Base-by-base conservation (phyloP, 2,113 vertebrate species). In the Pollachius pollachius region DNA sequence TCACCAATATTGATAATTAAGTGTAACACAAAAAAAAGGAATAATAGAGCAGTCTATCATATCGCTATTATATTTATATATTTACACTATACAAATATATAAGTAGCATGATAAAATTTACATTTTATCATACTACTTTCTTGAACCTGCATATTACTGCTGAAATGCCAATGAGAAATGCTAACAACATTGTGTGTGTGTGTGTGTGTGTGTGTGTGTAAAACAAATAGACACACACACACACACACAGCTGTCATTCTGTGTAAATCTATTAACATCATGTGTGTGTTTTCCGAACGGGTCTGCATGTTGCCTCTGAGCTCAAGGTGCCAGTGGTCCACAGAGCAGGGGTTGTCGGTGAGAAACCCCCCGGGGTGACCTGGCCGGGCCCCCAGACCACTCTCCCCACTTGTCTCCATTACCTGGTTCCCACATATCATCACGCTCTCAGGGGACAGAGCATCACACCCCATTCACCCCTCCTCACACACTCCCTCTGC, bases 381-480 rank as follows among this genome's bases (percentile, higher is more conserved):
- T 78, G 81, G 74, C 73, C 77, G 71, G 69, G 79, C 77, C 6
- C 52, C 81, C 84, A 83, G 83, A 87, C 84, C 85, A 89, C 85
- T 88, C 86, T 83, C 87, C 89, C 84, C 83, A 87, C 84, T 85
- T 75, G 77, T 87, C 84, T 88, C 88, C 87, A 89, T 89, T 87
- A 90, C 85, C 80, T 85, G 81, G 79, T 85, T 83, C 70, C 79
- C 74, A 86, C 81, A 87, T 86, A 88, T 90, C 83, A 87, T 90
- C 81, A 87, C 79, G 81, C 78, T 87, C 86, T 78, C 79, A n/a
- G 15, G 88, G 72, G 87, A 89, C 34, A 83, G 85, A 73, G 70
- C 79, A 34, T 81, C 70, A 85, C 89, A 88, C 80, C 86, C 81
- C 84, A 84, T 87, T 89, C 88, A 86, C 79, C 84, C 82, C 76